A percentile compares a stretch with the other conserved stretches of the same genome.
phyloP scores from a whole-genome alignment of 2,113 vertebrate genomes.

The Bagarius yarrelli region DNA sequence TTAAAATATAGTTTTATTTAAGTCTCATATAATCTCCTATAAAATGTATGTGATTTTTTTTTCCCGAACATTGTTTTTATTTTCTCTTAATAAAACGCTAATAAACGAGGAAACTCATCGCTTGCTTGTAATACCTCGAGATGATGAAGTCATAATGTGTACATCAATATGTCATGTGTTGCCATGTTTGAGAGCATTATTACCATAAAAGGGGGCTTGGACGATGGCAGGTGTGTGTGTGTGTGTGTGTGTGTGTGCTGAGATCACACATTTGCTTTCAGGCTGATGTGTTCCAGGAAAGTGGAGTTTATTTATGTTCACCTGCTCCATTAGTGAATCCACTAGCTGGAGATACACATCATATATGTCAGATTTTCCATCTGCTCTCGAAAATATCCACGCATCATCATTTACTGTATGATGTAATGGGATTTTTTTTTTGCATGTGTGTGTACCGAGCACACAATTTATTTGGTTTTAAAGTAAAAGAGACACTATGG shows the following conservation, averaged over 20 bases:
- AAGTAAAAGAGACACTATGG: neutral
- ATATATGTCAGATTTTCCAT: constrained; percentile 16
- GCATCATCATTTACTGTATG: neutral
- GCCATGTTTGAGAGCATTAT: neutral
- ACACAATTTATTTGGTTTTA: neutral
- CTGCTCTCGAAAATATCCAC: neutral
- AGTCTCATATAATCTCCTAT: neutral
- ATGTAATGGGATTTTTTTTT: neutral
- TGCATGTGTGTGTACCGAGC: neutral
- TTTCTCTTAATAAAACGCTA: neutral
- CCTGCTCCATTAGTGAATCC: constrained; percentile 16
- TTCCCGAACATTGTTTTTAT: neutral
- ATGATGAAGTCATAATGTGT: neutral
- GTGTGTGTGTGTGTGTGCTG: neutral
- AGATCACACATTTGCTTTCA: neutral
- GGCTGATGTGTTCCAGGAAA: constrained; percentile 31
- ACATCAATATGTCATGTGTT: too few relatives aligned
- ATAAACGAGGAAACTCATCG: neutral
- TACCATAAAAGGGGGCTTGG: neutral
- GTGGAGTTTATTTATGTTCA: constrained; percentile 6
- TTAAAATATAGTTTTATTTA: too few relatives aligned
- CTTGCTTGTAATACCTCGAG: neutral
- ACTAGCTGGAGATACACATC: constrained; percentile 15
- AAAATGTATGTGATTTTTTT: neutral
- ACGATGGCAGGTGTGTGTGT: too few relatives aligned